These are phyloP conservation scores for Tetragnatha versicolor DNA, from an alignment of 1,140 invertebrate genomes.

Conservation along the genomic window DNA sequence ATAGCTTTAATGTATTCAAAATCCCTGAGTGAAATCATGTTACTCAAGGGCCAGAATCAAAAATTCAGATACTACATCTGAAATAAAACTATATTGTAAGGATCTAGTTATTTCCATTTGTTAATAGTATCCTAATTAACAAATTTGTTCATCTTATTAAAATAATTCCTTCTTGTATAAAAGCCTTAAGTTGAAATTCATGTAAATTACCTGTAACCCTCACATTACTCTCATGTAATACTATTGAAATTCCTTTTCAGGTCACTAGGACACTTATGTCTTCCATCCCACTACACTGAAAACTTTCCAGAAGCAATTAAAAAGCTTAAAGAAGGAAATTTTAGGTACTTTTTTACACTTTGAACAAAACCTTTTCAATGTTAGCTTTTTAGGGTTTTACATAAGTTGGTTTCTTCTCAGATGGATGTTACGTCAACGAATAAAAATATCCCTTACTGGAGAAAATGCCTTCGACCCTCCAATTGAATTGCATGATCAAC, in stretches of 20 bases:
- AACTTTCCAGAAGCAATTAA: slow-evolving; percentile 76
- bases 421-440: slow-evolving; percentile 85
- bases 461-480: slow-evolving; percentile 69
- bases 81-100: no score
- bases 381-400: background rate
- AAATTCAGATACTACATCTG: no score
- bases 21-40: no score
- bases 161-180: no score
- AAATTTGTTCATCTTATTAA: no score
- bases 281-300: slow-evolving; percentile 77
- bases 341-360: slow-evolving; percentile 61
- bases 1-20: no score
- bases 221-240: no score
- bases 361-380: background rate
- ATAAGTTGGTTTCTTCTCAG: slow-evolving; percentile 60
- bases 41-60: no score
- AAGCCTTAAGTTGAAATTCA: no score
- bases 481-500: slow-evolving; percentile 75
- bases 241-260: slow-evolving; percentile 67
- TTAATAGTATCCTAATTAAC: no score
- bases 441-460: slow-evolving; percentile 83
- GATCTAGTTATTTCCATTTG: no score
- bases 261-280: slow-evolving; percentile 91
- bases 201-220: no score
- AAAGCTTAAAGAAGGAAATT: slow-evolving; percentile 73